phyloP scores from a whole-genome alignment of 1,140 invertebrate species.

The Pogonus chalceus region DNA sequence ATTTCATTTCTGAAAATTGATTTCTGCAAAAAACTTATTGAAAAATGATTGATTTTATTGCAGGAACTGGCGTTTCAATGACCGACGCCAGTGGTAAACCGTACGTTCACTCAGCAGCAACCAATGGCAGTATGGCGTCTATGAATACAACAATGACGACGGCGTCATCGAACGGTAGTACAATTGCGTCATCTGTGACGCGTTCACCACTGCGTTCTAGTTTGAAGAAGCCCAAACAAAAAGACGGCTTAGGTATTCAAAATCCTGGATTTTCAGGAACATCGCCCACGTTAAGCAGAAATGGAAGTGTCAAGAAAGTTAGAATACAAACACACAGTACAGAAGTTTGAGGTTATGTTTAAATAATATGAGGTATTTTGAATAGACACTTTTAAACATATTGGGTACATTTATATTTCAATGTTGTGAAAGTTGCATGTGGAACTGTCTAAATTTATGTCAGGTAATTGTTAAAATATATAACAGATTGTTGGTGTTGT shows the following conservation, averaged over 20 bases:
- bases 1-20: background rate
- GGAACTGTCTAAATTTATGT: no score
- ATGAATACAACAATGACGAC: conserved; percentile 64
- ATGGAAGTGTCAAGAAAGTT: conserved; percentile 78
- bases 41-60: conserved; percentile 17
- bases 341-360: conserved; percentile 67
- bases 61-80: conserved; percentile 58
- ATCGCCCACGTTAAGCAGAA: conserved; percentile 66
- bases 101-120: conserved; percentile 48
- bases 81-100: conserved; percentile 74
- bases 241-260: conserved; percentile 62
- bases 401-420: no score
- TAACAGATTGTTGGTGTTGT: background rate
- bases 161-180: conserved; percentile 47
- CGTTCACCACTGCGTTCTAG: conserved; percentile 70
- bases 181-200: conserved; percentile 46
- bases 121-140: conserved; percentile 66
- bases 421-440: no score
- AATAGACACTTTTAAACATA: no score
- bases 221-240: conserved; percentile 65
- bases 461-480: no score
- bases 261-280: conserved; percentile 73
- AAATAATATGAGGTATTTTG: no score
- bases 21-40: background rate
- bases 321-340: conserved; percentile 80